Evolutionary conservation across 2,888 invertebrate genomes (phyloP), one percentile per base, ranked within the genome.

Genomic region (Perizoma affinitatum): DNA sequence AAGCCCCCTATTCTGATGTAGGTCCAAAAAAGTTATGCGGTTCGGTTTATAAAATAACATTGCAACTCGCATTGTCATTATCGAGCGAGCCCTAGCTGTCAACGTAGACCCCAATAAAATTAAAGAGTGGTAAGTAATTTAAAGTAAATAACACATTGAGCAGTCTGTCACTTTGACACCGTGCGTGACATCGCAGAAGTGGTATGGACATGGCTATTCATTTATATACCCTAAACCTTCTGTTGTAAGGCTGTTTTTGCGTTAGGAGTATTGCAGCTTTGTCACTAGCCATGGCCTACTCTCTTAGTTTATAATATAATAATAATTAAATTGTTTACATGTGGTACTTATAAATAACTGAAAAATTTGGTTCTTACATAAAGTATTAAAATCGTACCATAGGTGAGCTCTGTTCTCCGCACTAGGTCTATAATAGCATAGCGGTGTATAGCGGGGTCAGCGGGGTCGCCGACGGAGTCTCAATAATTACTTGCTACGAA

Each of bases 71-170:
- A 75, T 81, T 83, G 88, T 88, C 88, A 88, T 83, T 73, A 72
- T 82, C 82, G 79, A 84, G 78, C 81, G 80, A 75, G 74, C 82
- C 76, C 76, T 74, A 75, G 74, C 76, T 74, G 74, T 81, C 83
- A 78, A 79, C 78, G 79, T 75, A 75, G 73, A 75, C 78, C 72
- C 75, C 22, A 22, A 22, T 22, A 86, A 85, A 85, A 88, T 89
- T 87, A 86, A 86, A 81, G 83, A 83, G 86, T 88, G 22, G 22
- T 22, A 22, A 22, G 22, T 40, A 87, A 88, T 88, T 79, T 84
- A 85, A 90, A 88, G 86, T 88, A 90, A 90, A 90, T 88, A 90
- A 88, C 88, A 84, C 78, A 79, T 82, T 83, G 86, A 86, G 22
- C 22, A 22, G 22, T 22, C 84, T 85, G 88, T 84, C 84, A 79